Evolutionary conservation across 1,140 invertebrate genomes (phyloP).

Genomic region (Philopotamus ludificatus): DNA sequence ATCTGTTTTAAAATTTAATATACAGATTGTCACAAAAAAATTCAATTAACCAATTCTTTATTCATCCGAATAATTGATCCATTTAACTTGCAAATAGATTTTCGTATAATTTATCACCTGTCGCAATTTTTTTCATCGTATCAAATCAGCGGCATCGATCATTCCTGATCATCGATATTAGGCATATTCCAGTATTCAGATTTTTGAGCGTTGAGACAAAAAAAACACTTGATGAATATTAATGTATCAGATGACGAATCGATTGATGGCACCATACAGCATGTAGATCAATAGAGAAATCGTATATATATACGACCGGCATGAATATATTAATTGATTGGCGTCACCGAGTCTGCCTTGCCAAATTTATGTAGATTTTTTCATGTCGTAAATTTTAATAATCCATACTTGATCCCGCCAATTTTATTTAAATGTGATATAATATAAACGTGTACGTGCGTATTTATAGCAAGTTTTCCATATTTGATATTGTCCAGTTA

Average conservation of each 20-base stretch:
- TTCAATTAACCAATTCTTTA: too few species aligned
- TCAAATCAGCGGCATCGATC: neutral
- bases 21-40: too few species aligned
- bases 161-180: neutral
- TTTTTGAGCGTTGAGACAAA: neutral
- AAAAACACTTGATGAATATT: neutral
- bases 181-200: neutral
- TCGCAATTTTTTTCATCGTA: neutral
- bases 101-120: neutral
- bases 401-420: neutral
- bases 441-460: neutral
- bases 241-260: neutral
- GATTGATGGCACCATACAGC: neutral
- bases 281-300: constrained; percentile 25
- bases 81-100: neutral
- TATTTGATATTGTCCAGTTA: neutral
- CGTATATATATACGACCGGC: constrained; percentile 12
- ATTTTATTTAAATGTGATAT: constrained; percentile 1
- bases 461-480: neutral
- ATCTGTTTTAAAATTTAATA: too few species aligned
- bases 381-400: neutral
- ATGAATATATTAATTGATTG: constrained; percentile 29
- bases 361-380: neutral
- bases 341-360: constrained; percentile 20
- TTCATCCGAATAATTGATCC: too few species aligned